phyloP scores from a whole-genome alignment of 2,113 vertebrate species.

The Poecile atricapillus region DNA sequence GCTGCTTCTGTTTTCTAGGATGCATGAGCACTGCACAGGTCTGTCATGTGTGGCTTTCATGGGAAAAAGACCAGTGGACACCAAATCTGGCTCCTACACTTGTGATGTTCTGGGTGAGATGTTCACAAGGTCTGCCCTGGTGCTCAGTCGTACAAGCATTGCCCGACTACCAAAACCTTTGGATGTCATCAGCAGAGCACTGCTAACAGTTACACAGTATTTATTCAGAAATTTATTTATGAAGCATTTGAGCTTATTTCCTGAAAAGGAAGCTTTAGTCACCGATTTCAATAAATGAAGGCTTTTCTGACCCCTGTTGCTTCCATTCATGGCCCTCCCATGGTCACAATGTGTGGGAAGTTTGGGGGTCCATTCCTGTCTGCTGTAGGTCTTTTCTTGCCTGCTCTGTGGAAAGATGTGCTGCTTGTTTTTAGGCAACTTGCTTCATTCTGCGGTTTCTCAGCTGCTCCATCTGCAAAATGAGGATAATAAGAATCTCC shows the following conservation, averaged over 20 bases:
- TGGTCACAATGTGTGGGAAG: background rate
- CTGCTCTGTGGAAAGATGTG: background rate
- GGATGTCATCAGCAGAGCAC: background rate
- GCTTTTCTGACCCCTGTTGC: background rate
- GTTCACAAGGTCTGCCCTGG: background rate
- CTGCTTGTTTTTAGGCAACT: background rate
- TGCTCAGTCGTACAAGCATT: background rate
- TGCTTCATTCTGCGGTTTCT: conserved; percentile 35
- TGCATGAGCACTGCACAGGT: rapidly evolving
- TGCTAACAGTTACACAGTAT: background rate
- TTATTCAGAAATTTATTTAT: background rate
- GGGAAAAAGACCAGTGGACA: background rate
- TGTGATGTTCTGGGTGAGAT: background rate
- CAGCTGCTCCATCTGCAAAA: conserved; percentile 1
- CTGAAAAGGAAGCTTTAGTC: background rate
- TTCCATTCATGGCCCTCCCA: background rate
- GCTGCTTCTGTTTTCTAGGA: background rate
- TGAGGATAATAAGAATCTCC: background rate
- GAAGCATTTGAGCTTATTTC: background rate
- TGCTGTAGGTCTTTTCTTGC: background rate
- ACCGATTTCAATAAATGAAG: background rate
- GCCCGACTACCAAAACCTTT: background rate
- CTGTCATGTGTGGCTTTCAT: background rate
- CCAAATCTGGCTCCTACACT: background rate
- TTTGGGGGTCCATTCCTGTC: background rate